phyloP scores from a whole-genome alignment of 2,797 vertebrate genomes.

The Atherinosoma microstoma region DNA sequence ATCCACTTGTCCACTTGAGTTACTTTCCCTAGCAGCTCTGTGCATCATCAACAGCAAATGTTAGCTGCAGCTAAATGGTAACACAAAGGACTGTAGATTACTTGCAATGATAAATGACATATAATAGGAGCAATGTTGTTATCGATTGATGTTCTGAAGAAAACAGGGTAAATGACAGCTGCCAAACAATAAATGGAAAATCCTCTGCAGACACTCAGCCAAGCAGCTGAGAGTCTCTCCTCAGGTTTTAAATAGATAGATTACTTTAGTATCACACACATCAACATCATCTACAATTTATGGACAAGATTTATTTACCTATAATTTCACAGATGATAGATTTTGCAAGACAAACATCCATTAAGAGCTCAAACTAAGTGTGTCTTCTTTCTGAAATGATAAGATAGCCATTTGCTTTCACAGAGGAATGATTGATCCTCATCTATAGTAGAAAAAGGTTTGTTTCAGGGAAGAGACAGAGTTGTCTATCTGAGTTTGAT shows the following conservation, averaged over 20 bases:
- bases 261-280: not conserved
- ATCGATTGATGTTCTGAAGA: slow-evolving; percentile 36
- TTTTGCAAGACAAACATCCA: slow-evolving; percentile 69
- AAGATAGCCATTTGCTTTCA: slow-evolving; percentile 74
- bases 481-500: slow-evolving; percentile 24
- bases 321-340: slow-evolving; percentile 61
- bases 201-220: slow-evolving; percentile 26
- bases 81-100: slow-evolving; percentile 3
- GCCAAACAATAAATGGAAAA: slow-evolving; percentile 36
- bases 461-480: slow-evolving; percentile 30
- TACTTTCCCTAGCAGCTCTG: not conserved
- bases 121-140: slow-evolving; percentile 21
- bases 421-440: slow-evolving; percentile 55
- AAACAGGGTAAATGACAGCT: slow-evolving; percentile 42
- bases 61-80: slow-evolving; percentile 6
- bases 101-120: slow-evolving; percentile 26
- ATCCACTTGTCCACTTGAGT: slow-evolving; percentile 13
- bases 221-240: not conserved
- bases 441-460: slow-evolving; percentile 43
- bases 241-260: slow-evolving; percentile 35
- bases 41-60: slow-evolving; percentile 1
- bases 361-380: slow-evolving; percentile 75
- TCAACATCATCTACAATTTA: not conserved
- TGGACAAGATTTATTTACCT: slow-evolving; percentile 1
- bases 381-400: slow-evolving; percentile 75